A percentile compares a stretch with the other conserved stretches of the same genome.
These are phyloP conservation scores for Oryzias curvinotus DNA, from an alignment of 2,113 vertebrate species.

Conservation along the genomic window DNA sequence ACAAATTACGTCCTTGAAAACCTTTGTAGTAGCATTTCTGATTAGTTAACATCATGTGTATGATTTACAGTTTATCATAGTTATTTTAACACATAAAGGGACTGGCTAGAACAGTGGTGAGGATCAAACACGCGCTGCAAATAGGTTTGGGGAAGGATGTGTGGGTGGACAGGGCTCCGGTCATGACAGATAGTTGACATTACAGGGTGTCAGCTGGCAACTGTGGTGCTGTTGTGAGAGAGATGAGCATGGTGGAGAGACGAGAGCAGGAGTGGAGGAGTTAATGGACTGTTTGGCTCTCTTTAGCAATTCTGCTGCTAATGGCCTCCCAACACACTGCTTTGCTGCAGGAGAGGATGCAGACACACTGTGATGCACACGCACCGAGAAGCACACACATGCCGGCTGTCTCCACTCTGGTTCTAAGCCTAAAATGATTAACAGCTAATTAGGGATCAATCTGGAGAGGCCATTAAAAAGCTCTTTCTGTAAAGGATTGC, in stretches of 20 bases:
- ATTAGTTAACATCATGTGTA: no score
- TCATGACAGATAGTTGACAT: conserved; percentile 84
- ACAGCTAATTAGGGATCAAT: conserved; percentile 82
- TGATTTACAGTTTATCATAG: not conserved
- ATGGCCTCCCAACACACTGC: conserved; percentile 70
- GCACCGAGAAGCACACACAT: conserved; percentile 41
- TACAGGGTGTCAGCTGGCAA: conserved; percentile 85
- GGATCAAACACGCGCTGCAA: conserved; percentile 10
- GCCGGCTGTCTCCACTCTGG: conserved; percentile 70
- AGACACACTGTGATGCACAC: conserved; percentile 50
- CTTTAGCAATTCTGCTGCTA: conserved; percentile 76
- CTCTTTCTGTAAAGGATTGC: conserved; percentile 70
- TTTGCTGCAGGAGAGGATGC: conserved; percentile 63
- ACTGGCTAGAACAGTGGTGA: not conserved
- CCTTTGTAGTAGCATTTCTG: no score
- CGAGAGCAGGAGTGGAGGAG: conserved; percentile 70
- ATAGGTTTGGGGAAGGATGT: conserved; percentile 40
- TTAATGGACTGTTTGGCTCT: conserved; percentile 77
- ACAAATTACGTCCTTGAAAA: no score
- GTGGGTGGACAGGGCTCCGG: conserved; percentile 69
- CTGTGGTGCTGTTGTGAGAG: conserved; percentile 77
- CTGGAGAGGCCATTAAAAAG: conserved; percentile 75
- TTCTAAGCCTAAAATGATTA: conserved; percentile 82
- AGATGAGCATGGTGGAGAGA: conserved; percentile 73
- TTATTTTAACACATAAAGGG: not conserved